Evolutionary conservation across 2,888 invertebrate genomes (phyloP).

Genomic region (Patella caerulea): DNA sequence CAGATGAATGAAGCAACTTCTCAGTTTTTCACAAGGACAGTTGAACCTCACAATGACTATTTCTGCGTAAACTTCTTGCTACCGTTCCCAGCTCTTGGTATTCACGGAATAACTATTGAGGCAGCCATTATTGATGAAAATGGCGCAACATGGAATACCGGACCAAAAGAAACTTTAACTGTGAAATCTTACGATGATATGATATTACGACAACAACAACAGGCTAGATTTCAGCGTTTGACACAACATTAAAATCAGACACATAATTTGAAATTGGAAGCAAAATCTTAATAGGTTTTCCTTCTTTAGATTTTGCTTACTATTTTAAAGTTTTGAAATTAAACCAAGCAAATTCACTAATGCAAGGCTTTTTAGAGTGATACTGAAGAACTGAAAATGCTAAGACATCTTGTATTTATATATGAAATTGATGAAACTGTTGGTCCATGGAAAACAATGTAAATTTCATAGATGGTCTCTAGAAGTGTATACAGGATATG

Average conservation of each 20-base stretch:
- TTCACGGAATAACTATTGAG: conserved; percentile 85
- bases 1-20: conserved; percentile 57
- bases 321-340: too few relatives aligned
- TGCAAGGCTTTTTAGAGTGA: too few relatives aligned
- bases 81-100: conserved; percentile 76
- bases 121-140: conserved; percentile 84
- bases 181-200: conserved; percentile 82
- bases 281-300: too few relatives aligned
- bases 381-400: too few relatives aligned
- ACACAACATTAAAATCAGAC: neutral
- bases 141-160: conserved; percentile 91
- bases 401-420: too few relatives aligned
- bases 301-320: too few relatives aligned
- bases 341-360: too few relatives aligned
- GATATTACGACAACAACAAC: conserved; percentile 54
- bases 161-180: conserved; percentile 83
- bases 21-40: conserved; percentile 81
- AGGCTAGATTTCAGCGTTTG: conserved; percentile 15
- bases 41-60: conserved; percentile 92
- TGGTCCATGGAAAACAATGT: too few relatives aligned
- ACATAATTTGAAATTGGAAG: too few relatives aligned
- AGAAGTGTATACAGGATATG: too few relatives aligned
- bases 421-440: too few relatives aligned
- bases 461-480: too few relatives aligned
- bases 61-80: conserved; percentile 93